Evolutionary conservation across 2,888 invertebrate genomes (phyloP).

Genomic region (Ryuthela nishihirai): DNA sequence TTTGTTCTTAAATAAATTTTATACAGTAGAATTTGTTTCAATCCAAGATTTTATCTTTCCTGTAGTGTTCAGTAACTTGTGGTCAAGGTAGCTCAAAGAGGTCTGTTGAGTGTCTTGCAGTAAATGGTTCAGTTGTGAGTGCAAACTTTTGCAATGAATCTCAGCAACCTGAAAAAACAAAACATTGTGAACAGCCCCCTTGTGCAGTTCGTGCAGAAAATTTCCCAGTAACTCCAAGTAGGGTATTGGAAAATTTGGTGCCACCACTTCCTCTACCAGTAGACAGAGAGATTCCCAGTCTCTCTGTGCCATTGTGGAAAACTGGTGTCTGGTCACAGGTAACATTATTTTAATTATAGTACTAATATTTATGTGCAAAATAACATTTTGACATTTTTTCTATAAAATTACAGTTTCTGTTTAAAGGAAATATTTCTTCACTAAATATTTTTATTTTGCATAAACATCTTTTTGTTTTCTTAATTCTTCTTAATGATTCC

Average conservation of each 20-base stretch:
- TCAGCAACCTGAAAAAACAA: not conserved
- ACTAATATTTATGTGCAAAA: too few species aligned
- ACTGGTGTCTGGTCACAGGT: constrained; percentile 26
- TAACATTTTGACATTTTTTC: too few species aligned
- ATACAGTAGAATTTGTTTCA: not conserved
- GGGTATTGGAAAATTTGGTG: constrained; percentile 5
- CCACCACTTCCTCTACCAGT: constrained; percentile 4
- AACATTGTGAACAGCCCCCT: not conserved
- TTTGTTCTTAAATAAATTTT: too few species aligned
- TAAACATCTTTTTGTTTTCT: too few species aligned
- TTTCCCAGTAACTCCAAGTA: too few species aligned
- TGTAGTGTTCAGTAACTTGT: constrained; percentile 20
- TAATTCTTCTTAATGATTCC: too few species aligned
- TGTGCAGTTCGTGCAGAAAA: constrained; percentile 4
- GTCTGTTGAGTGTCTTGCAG: not conserved
- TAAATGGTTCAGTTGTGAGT: not conserved
- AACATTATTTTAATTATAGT: not conserved
- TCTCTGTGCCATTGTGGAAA: constrained; percentile 2
- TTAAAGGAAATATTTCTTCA: too few species aligned
- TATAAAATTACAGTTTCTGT: too few species aligned
- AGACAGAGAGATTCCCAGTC: not conserved
- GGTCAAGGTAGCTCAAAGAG: constrained; percentile 3
- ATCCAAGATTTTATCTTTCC: too few species aligned
- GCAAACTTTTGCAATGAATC: not conserved
- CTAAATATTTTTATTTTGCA: too few species aligned